Base-by-base conservation (phyloP, 2,888 invertebrate genomes). In the Tineola bisselliella region DNA sequence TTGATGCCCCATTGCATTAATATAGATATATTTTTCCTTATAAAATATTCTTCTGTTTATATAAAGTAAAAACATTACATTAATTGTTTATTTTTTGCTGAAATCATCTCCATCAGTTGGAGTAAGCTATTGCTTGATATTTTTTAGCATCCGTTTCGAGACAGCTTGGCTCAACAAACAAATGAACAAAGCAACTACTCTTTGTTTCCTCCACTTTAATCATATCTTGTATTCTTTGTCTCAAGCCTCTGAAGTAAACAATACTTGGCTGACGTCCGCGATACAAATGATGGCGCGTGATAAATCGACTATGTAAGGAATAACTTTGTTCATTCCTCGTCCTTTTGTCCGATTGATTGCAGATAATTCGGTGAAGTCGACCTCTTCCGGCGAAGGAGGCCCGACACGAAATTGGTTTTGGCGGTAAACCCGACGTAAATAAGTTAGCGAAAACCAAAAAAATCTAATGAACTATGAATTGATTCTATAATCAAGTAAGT, bases 271-370 rank as follows among this genome's bases (percentile, higher is more conserved):
- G 59, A 44, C 44, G 44, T 43, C 18, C 66, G 66, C 71, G 65
- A 74, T 76, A 77, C 76, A 78, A 79, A 77, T 76, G 77, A 78
- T 71, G 69, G 67, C 62, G 62, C 43, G 71, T 79, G 79, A 81
- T 81, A 79, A 83, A 83, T 82, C 72, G 72, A 63, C 65, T 65
- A 70, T 30, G 58, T 44, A 62, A 65, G 70, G 67, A 77, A 77
- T 75, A 78, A 76, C 74, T 79, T 72, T 66, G 74, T 66, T 71
- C 72, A 69, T 75, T 76, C 73, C 19, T 10, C 65, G 66, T 71
- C 72, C 73, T 68, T 76, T 79, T 80, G 80, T 80, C 71, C 79
- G 76, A 83, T 83, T 80, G 81, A 83, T 83, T 76, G 79, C 73
- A 74, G 77, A 81, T 81, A 77, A 81, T 81, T 77, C 74, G 71